Evolutionary conservation across 1,140 invertebrate species (phyloP), one percentile per base, ranked within the genome.

Genomic region (Drosophila tropicalis): DNA sequence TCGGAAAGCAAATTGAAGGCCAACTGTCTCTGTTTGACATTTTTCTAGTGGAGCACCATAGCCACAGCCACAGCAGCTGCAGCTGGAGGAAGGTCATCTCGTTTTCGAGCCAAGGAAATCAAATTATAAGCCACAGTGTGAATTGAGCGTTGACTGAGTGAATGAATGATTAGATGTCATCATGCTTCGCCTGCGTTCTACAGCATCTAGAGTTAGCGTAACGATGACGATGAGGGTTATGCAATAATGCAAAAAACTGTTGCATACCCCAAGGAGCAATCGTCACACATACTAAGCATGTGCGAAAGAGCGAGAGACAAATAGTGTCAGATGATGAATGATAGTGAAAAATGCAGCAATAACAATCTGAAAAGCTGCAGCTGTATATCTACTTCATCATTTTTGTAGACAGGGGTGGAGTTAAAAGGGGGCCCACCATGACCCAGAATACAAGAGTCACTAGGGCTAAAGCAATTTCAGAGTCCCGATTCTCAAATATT

Each of bases 181-280:
- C 72, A n/a, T 39, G 56, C 34, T 36, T 62, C 72, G 72, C 74
- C 56, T 67, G 64, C 17, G 56, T 17, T 67, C 5, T 36, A 36
- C 9, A 10, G 34, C 9, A 67, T 34, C n/a, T 41, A 19, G 29
- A 55, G 55, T 64, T 67, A 36, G 69, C 40, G 72, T 73, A 72
- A 67, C 82, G 75, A 36, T 12, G 40, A 34, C 15, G 40, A 58
- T 29, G 29, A 29, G 29, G 29, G 67, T 86, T 82, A 87, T 87
- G 79, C 71, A 85, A 82, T 70, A 57, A 65, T 29, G 47, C 41
- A 47, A 61, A 40, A 71, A 71, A 81, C 83, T 85, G 83, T 82
- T 81, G 79, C 83, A 79, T 29, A 70, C 67, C 56, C 40, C 15
- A 13, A 44, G 29, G 25, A 25, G 51, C 67, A 40, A 63, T 41